These are phyloP conservation scores for Peromyscus leucopus DNA, from an alignment of 2,113 vertebrate genomes.

Conservation along the genomic window DNA sequence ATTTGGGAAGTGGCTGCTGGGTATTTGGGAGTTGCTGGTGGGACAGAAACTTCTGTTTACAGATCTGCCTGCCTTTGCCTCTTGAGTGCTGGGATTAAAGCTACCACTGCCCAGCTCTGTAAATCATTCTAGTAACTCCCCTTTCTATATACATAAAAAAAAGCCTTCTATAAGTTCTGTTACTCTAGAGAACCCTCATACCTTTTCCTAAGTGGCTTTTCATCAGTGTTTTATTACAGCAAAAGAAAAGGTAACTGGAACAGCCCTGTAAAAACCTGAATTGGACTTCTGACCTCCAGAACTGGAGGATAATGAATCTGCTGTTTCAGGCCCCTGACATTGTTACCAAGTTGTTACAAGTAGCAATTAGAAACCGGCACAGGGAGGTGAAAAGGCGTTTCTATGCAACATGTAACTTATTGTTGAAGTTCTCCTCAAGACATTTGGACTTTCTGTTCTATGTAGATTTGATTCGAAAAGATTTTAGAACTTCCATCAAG, in stretches of 20 bases:
- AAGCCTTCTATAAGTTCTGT: not conserved
- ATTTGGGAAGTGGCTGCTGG: no score
- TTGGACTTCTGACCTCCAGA: slow-evolving; percentile 3
- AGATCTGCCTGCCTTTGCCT: no score
- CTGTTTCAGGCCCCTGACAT: not conserved
- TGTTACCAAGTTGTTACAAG: slow-evolving; percentile 18
- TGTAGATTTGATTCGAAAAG: slow-evolving; percentile 2
- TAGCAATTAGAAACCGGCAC: not conserved
- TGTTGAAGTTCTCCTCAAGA: not conserved
- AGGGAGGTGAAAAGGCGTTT: not conserved
- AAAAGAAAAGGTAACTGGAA: not conserved
- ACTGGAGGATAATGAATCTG: not conserved
- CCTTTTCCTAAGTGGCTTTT: not conserved
- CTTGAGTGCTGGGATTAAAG: no score
- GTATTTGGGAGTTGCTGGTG: no score
- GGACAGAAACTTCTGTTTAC: no score
- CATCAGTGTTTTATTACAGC: not conserved
- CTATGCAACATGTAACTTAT: not conserved
- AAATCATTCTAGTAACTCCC: not conserved
- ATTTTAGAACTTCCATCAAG: not conserved
- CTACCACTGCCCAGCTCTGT: not conserved
- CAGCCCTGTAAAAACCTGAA: not conserved
- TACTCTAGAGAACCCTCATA: not conserved
- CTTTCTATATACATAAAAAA: no score
- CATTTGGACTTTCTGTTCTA: slow-evolving; percentile 51